Base-by-base conservation (phyloP, 1,140 invertebrate genomes). In the Prorops nasuta region DNA sequence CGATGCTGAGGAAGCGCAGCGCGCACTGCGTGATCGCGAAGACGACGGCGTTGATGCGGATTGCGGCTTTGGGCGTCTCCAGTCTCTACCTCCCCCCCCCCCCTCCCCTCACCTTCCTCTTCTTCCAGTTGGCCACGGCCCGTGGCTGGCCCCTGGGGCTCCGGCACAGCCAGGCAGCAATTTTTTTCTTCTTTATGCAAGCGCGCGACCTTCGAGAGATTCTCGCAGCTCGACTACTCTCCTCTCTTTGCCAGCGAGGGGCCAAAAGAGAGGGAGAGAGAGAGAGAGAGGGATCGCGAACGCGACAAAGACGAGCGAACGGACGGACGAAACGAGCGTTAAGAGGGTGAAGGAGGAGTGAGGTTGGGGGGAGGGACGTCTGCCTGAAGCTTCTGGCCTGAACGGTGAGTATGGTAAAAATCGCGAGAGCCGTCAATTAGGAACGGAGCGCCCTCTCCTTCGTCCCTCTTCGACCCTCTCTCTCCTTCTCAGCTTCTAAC, bases 341-440 rank as follows among this genome's bases (percentile, higher is more conserved):
- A 32, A 22, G 35, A 56, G 37, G 53, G 32, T 46, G 48, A 57
- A 53, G 52, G 40, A 46, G 43, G 18, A 20, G 28, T 14, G 24
- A 51, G 21, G 46, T 52, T 6, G 43, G 40, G 39, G 47, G 51
- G 38, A 55, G 51, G 54, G 48, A 37, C 17, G 14, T 35, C 46
- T n/a, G n/a, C n/a, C 37, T 22, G 37, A 54, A 35, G 50, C 54
- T 60, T 61, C 57, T 60, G 54, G 59, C 44, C 46, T 56, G 50
- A 51, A 54, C 57, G 49, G 53, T 50, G 57, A 60, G 54, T 46
- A 52, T 60, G 57, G 59, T 61, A 61, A 62, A 62, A 62, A 62
- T 63, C 61, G 63, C 56, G 63, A 64, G 66, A 66, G 64, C 63
- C 62, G 67, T 67, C 61, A 64, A 66, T 60, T 64, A 68, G 67